These are phyloP conservation scores for Artibeus jamaicensis DNA, from an alignment of 2,797 vertebrate species.

Conservation along the genomic window DNA sequence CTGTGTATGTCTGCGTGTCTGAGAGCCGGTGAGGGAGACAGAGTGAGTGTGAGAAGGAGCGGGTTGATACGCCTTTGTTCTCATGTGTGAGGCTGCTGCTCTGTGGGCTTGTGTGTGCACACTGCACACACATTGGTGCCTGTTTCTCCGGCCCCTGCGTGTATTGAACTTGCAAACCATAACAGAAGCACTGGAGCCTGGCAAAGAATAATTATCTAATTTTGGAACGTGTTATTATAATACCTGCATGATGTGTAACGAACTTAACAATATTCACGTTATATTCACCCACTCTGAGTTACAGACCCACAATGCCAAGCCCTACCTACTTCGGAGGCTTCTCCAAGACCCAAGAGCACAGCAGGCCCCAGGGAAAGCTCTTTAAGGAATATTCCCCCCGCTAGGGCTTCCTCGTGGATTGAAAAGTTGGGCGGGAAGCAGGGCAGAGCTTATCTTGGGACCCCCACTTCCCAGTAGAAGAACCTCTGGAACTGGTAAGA, in stretches of 20 bases:
- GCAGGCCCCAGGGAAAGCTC: slow-evolving; percentile 24
- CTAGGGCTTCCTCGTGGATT: slow-evolving; percentile 62
- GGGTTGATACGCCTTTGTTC: not conserved
- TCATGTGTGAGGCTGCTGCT: not conserved
- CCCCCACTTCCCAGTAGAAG: not conserved
- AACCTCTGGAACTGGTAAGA: not conserved
- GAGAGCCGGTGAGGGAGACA: not conserved
- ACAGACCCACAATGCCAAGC: not conserved
- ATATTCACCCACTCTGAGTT: slow-evolving; percentile 50
- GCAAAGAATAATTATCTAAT: slow-evolving; percentile 74
- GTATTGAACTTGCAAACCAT: slow-evolving; percentile 64
- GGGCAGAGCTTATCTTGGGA: not conserved
- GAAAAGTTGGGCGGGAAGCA: not conserved
- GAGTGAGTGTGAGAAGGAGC: not conserved
- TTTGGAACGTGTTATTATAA: slow-evolving; percentile 75
- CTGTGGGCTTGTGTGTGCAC: not conserved
- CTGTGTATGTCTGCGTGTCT: not conserved
- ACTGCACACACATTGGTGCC: not conserved
- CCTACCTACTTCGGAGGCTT: not conserved
- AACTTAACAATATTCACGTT: slow-evolving; percentile 65
- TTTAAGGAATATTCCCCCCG: not conserved
- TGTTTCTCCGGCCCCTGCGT: slow-evolving; percentile 34
- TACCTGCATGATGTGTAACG: slow-evolving; percentile 72
- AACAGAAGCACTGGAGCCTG: slow-evolving; percentile 48
- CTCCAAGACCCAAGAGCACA: not conserved